A percentile compares a stretch with the other conserved stretches of the same genome.
Conservation (phyloP, 2,797 vertebrate species). For the Phalanger gymnotis region DNA sequence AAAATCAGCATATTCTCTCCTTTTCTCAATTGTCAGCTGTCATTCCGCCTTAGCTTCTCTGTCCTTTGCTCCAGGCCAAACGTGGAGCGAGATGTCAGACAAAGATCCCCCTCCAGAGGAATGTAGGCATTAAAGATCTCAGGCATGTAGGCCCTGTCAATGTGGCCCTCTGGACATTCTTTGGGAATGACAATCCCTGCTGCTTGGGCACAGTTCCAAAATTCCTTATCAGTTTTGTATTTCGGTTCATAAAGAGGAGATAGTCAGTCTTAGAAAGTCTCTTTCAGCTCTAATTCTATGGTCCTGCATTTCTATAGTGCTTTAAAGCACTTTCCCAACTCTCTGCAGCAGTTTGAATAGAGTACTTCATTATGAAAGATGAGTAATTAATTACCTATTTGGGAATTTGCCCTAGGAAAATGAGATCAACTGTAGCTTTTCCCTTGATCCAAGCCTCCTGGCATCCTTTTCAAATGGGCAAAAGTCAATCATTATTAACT, state of each 20-base stretch:
- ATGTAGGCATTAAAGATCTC: conserved; percentile 93
- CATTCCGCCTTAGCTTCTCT: conserved; percentile 88
- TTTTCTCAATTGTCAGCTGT: conserved; percentile 89
- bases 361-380: neutral
- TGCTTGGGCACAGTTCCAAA: conserved; percentile 75
- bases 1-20: conserved; percentile 90
- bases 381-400: neutral
- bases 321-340: neutral
- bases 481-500: neutral
- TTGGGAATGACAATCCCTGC: conserved; percentile 83
- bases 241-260: conserved; percentile 83
- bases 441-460: neutral
- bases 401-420: neutral
- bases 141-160: conserved; percentile 91
- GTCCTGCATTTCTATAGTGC: neutral
- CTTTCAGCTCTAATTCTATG: neutral
- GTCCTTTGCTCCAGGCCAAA: conserved; percentile 91
- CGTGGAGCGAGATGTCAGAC: conserved; percentile 90
- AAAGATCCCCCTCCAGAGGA: conserved; percentile 95
- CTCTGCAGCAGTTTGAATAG: neutral
- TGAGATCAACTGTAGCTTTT: neutral
- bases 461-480: neutral
- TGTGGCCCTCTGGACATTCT: conserved; percentile 87
- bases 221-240: conserved; percentile 67
- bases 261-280: conserved; percentile 69